These are phyloP conservation scores for Pitangus sulphuratus DNA, from an alignment of 2,797 vertebrate species.

Conservation along the genomic window DNA sequence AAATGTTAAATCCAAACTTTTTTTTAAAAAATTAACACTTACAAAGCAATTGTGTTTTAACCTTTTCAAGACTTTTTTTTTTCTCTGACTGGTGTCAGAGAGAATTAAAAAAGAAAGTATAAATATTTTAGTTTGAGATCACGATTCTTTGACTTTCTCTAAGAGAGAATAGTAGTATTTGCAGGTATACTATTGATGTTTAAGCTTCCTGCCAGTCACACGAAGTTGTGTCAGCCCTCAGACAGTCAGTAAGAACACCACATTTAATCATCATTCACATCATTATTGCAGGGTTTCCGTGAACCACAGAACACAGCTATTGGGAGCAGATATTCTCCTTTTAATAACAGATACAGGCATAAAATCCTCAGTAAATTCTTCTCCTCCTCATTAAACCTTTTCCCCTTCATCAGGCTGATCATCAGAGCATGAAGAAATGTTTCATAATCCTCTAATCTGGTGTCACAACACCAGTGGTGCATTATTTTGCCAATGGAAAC, in stretches of 20 bases:
- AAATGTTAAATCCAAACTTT: background rate
- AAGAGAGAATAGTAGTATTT: background rate
- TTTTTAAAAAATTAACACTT: background rate
- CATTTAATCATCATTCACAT: background rate
- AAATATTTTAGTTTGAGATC: background rate
- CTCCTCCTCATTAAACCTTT: constrained; percentile 15
- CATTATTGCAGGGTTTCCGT: background rate
- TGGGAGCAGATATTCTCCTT: background rate
- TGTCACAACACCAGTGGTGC: constrained; percentile 18
- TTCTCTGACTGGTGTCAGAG: background rate
- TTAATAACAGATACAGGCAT: background rate
- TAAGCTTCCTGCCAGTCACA: background rate
- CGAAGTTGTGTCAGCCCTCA: background rate
- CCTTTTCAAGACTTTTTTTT: background rate
- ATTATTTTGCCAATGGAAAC: background rate
- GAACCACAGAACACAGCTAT: background rate
- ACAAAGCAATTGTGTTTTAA: background rate
- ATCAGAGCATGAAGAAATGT: constrained; percentile 39
- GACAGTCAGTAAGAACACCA: background rate
- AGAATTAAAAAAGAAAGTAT: background rate
- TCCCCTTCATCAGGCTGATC: background rate
- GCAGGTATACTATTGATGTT: background rate
- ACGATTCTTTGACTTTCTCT: background rate
- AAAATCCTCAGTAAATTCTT: constrained; percentile 9
- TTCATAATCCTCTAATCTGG: constrained; percentile 22